Evolutionary conservation across 1,140 invertebrate genomes (phyloP).

Genomic region (Philotrypesis tridentata): DNA sequence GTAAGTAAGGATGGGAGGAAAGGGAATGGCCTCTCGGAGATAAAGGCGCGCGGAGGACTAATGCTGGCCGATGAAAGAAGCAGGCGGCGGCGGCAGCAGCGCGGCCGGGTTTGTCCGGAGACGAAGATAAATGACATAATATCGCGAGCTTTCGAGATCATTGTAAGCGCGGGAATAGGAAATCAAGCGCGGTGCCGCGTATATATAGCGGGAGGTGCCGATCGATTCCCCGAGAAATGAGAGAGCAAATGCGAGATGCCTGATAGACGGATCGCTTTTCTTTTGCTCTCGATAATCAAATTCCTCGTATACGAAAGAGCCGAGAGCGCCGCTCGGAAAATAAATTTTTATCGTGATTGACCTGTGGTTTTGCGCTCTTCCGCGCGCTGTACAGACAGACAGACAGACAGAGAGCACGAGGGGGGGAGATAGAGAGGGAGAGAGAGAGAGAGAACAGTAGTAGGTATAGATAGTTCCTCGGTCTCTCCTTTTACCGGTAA

Average conservation of each 20-base stretch:
- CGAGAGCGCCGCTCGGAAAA: constrained; percentile 45
- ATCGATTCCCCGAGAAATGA: constrained; percentile 69
- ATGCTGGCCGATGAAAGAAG: constrained; percentile 40
- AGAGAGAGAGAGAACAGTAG: background rate
- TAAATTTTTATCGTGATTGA: constrained; percentile 64
- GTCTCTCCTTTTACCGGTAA: background rate
- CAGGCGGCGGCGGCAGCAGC: background rate
- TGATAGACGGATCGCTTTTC: constrained; percentile 61
- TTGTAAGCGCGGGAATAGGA: constrained; percentile 61
- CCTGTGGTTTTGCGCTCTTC: constrained; percentile 36
- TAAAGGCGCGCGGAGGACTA: constrained; percentile 35
- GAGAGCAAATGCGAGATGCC: constrained; percentile 59
- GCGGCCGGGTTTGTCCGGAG: constrained; percentile 39
- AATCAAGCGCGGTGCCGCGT: constrained; percentile 64
- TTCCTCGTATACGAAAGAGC: constrained; percentile 45
- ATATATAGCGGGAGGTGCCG: constrained; percentile 57
- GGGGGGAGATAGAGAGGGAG: background rate
- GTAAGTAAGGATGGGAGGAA: background rate
- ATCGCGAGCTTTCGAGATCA: constrained; percentile 65
- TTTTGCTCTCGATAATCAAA: constrained; percentile 62
- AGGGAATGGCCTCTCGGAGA: constrained; percentile 30
- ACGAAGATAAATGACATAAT: constrained; percentile 74
- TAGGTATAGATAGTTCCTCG: background rate
- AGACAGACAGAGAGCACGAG: background rate
- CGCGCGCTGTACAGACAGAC: background rate